A percentile compares a stretch with the other conserved stretches of the same genome.
Conservation (phyloP, 2,797 vertebrate genomes). For the Neopelma chrysocephalum region DNA sequence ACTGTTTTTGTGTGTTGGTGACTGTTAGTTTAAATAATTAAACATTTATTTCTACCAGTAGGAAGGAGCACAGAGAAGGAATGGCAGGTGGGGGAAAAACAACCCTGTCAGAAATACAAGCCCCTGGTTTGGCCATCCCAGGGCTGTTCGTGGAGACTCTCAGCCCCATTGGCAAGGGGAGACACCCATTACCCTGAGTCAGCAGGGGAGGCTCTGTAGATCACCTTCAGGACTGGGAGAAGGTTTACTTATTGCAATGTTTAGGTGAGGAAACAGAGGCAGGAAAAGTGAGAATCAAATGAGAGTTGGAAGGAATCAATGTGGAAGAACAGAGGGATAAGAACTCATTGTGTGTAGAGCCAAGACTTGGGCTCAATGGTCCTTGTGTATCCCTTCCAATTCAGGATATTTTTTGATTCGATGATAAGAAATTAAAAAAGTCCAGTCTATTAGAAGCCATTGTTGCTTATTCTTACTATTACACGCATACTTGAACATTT, state of each 20-base stretch:
- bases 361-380: neutral
- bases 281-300: neutral
- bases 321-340: neutral
- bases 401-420: neutral
- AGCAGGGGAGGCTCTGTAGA: neutral
- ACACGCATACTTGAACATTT: neutral
- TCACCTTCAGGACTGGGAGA: neutral
- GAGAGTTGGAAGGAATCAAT: neutral
- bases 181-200: neutral
- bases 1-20: neutral
- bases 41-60: neutral
- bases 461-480: neutral
- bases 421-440: neutral
- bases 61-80: fast-evolving
- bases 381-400: neutral
- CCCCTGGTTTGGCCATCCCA: neutral
- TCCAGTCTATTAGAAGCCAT: neutral
- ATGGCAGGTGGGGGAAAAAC: fast-evolving
- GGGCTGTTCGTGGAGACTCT: neutral
- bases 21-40: neutral
- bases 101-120: neutral
- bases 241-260: neutral
- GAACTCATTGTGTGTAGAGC: neutral
- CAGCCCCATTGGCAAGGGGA: fast-evolving
- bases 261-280: neutral